Percentiles rank a stretch among this genome's conserved stretches.
These are phyloP conservation scores for Xiphorhynchus elegans DNA, from an alignment of 2,113 vertebrate genomes.

Conservation along the genomic window DNA sequence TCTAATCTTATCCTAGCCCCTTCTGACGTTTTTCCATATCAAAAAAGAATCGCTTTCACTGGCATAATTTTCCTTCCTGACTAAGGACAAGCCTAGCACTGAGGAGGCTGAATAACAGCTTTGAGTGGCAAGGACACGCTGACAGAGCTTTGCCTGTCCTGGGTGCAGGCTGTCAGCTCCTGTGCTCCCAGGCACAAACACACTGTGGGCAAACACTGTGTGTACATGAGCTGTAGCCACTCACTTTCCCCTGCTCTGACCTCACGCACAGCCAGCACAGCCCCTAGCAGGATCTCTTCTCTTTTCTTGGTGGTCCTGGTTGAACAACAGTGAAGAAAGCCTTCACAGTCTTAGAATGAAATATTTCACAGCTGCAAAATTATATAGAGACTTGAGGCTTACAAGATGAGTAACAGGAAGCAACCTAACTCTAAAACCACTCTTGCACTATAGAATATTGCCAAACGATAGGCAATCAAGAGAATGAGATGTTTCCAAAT, in stretches of 20 bases:
- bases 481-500: background rate
- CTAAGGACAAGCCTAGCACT: background rate
- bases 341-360: background rate
- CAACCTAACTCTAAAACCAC: background rate
- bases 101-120: background rate
- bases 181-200: background rate
- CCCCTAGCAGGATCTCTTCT: background rate
- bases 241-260: background rate
- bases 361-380: conserved; percentile 10
- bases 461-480: background rate
- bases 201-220: background rate
- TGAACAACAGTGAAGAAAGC: background rate
- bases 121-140: background rate
- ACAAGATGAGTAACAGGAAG: background rate
- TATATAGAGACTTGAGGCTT: background rate
- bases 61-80: background rate
- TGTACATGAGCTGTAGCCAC: rapidly evolving
- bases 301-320: background rate
- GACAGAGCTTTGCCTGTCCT: background rate
- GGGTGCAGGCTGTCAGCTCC: rapidly evolving
- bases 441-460: background rate
- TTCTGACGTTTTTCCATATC: conserved; percentile 47
- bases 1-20: conserved; percentile 51
- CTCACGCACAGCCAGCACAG: background rate
- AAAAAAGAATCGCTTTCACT: background rate